Evolutionary conservation across 1,140 invertebrate genomes (phyloP).

Genomic region (Listronotus bonariensis): DNA sequence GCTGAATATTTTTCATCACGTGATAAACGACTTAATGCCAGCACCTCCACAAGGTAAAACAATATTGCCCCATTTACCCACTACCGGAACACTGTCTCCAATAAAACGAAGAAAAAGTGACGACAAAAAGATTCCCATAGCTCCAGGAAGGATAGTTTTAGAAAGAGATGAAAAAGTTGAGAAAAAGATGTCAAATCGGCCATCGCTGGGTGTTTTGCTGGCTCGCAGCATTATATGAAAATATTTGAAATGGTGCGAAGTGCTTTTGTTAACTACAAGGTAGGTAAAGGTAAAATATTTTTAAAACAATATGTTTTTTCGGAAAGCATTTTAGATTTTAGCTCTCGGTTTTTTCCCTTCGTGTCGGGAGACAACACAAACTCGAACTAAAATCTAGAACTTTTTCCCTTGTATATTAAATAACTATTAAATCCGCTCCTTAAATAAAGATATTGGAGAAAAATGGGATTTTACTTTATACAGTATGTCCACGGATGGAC

Average conservation of each 20-base stretch:
- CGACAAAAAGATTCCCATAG: conserved; percentile 21
- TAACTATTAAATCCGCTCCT: too few relatives aligned
- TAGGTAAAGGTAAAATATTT: conserved; percentile 48
- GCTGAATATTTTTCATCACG: conserved; percentile 74
- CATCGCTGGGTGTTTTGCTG: conserved; percentile 67
- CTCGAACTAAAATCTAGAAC: too few relatives aligned
- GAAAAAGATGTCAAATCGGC: conserved; percentile 55
- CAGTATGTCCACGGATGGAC: too few relatives aligned
- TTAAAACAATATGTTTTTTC: too few relatives aligned
- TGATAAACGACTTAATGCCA: conserved; percentile 74
- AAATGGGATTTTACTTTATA: too few relatives aligned
- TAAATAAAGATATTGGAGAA: too few relatives aligned
- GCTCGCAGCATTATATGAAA: conserved; percentile 75
- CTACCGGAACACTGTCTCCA: conserved; percentile 56
- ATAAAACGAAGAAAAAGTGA: conserved; percentile 58
- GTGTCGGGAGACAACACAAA: too few relatives aligned
- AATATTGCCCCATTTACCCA: conserved; percentile 58
- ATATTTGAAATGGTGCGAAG: conserved; percentile 75
- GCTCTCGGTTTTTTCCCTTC: too few relatives aligned
- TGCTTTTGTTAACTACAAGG: conserved; percentile 81
- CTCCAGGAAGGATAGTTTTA: not conserved
- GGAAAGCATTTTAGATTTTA: too few relatives aligned
- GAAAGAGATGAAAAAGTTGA: conserved; percentile 50
- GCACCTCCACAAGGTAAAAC: conserved; percentile 63
- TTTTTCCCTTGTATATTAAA: too few relatives aligned